These are phyloP conservation scores for Onychostoma macrolepis DNA, from an alignment of 2,113 vertebrate genomes.

Conservation along the genomic window DNA sequence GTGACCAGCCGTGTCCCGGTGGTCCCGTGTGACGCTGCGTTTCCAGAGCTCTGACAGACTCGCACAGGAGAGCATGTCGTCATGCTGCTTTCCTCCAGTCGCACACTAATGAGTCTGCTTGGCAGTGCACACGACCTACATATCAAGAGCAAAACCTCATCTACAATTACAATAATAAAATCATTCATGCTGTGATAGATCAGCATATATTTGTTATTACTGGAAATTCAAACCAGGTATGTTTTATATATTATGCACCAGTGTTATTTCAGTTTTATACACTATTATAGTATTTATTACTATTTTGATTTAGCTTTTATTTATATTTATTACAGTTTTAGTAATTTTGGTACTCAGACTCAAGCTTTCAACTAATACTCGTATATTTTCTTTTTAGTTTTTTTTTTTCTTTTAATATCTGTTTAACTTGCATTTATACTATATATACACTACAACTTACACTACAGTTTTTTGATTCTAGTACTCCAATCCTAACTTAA, in stretches of 20 bases:
- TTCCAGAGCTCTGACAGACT: constrained; percentile 30
- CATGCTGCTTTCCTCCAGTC: constrained; percentile 1
- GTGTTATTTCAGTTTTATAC: background rate
- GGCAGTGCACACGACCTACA: constrained; percentile 28
- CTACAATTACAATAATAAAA: background rate
- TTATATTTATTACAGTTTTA: too few species aligned
- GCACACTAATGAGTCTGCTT: constrained; percentile 5
- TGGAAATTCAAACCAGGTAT: background rate
- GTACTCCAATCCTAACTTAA: too few species aligned
- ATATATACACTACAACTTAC: too few species aligned
- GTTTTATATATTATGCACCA: background rate
- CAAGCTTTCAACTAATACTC: too few species aligned
- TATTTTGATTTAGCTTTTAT: background rate
- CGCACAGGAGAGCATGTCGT: constrained; percentile 33
- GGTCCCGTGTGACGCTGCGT: constrained; percentile 1
- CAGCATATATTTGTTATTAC: background rate
- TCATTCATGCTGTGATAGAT: background rate
- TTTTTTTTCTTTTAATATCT: too few species aligned
- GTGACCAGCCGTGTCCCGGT: constrained; percentile 18
- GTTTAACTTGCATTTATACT: too few species aligned
- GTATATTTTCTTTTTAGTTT: too few species aligned
- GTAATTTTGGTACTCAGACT: too few species aligned
- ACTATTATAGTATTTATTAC: background rate
- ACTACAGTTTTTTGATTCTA: too few species aligned
- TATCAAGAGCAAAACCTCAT: background rate